Evolutionary conservation across 1,140 invertebrate species (phyloP), one percentile per base, ranked within the genome.

Genomic region (Hesperophylax magnus): DNA sequence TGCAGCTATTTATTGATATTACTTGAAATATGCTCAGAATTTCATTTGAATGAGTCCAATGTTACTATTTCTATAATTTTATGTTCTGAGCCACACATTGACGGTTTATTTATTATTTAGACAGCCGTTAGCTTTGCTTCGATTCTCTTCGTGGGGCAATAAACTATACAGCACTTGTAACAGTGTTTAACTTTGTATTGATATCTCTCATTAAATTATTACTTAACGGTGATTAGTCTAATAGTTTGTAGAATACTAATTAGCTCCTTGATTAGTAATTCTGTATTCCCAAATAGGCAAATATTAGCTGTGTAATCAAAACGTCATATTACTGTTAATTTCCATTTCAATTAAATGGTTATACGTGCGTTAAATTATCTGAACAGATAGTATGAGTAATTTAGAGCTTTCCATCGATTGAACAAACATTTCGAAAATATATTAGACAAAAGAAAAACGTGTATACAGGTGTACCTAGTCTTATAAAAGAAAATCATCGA

Each of bases 181-280:
- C 47, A 72, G 27, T 72, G 52, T 72, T 71, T 20, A 53, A 54
- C 69, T 24, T 72, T 54, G 47, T 72, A 56, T 72, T 53, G 6
- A 56, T 53, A 22, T 3, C 5, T 22, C 47, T 31, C 52, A 20
- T 54, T 56, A 31, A 54, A 72, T 53, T 20, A 3, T 27, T 27
- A 72, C 4, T 56, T 18, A n/a, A 27, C 52, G 14, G 3, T 24
- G 47, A 54, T 72, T 53, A 56, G 31, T 54, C 20, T 54, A 18
- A 54, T 72, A 22, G 27, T 54, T 72, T 54, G 22, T 52, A 11
- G 11, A 27, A 53, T 24, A 53, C 8, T 69, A 34, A 34, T 72
- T 72, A 54, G 22, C 63, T 31, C 3, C 2, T 14, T 39, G 27
- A 72, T 18, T 72, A 72, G 7, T 54, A 56, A 27, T n/a, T 61